Base-by-base conservation (phyloP, 2,797 vertebrate genomes). In the Triplophysa bombifrons region DNA sequence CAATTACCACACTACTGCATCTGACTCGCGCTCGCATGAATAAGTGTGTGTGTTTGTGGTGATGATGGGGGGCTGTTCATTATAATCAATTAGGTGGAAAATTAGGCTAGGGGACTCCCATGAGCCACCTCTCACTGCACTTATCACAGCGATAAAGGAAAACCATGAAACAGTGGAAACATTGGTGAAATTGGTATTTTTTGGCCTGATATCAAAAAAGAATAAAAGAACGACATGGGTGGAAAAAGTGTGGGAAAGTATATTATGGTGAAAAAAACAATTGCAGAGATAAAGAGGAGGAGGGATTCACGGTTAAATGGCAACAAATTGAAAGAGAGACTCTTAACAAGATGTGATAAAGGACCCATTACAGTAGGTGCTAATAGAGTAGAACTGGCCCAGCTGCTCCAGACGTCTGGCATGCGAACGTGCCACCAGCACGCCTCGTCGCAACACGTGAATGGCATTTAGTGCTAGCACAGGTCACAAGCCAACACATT, bases 11-110 rank as follows among this genome's bases (percentile, higher is more conserved):
- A 90, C 88, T 88, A 89, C 78, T 86, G 90, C 91, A 89, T 87
- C 89, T 87, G 89, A 86, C 89, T 90, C 87, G n/a, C 53, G 60
- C 67, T 61, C 30, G 20, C 60, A 41, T 20, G 38, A 30, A 7
- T 38, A 38, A 38, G 68, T 48, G 74, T 30, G 51, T 46, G 67
- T 63, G 38, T 50, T 51, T 63, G 72, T 51, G 78, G 60, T 67
- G 65, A 65, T 48, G 67, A 13, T 17, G 25, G 91, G 86, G 91
- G 82, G 87, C 86, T 86, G 89, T 92, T 93, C 91, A 92, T 94
- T 93, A 92, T 88, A 92, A 78, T 92, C 92, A 95, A 94, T 94
- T 93, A 94, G 89, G 84, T 73, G 69, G 87, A 87, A 92, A 92
- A 93, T 85, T 90, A 91, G 90, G 88, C 92, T 91, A 89, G 90